Evolutionary conservation across 2,797 vertebrate genomes (phyloP).

Genomic region (Hippopotamyrus pictus): DNA sequence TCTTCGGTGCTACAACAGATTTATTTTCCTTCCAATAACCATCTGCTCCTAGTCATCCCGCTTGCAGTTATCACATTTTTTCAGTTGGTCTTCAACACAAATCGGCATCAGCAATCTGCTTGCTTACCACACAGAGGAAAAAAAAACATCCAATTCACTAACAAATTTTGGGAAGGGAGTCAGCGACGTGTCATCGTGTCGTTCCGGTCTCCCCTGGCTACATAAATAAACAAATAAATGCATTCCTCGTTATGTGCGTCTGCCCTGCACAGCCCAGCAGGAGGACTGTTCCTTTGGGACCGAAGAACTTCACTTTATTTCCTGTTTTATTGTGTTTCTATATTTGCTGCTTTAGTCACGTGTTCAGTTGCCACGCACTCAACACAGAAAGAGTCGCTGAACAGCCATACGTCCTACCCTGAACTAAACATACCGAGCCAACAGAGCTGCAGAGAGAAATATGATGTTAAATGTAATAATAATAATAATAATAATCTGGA

Average conservation of each 20-base stretch:
- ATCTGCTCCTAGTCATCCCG: constrained; percentile 12
- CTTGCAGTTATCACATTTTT: constrained; percentile 18
- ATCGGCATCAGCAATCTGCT: constrained; percentile 21
- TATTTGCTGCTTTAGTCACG: background rate
- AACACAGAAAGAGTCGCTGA: background rate
- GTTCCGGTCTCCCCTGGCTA: background rate
- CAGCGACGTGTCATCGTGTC: background rate
- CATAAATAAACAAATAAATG: background rate
- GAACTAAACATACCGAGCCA: background rate
- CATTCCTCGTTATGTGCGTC: background rate
- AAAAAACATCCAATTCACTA: constrained; percentile 20
- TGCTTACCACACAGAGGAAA: background rate
- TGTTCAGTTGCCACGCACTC: background rate
- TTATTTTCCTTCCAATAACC: constrained; percentile 21
- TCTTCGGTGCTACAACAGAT: background rate
- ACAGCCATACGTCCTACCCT: background rate
- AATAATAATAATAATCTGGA: background rate
- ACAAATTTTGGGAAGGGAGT: background rate
- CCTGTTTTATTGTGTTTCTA: background rate
- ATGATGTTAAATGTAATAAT: background rate
- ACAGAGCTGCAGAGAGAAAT: background rate
- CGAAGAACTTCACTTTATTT: background rate
- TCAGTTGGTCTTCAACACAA: constrained; percentile 15
- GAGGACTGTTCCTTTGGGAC: background rate
- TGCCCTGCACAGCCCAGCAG: background rate